Evolutionary conservation across 2,888 invertebrate species (phyloP).

Genomic region (Philhelius pedissequus): DNA sequence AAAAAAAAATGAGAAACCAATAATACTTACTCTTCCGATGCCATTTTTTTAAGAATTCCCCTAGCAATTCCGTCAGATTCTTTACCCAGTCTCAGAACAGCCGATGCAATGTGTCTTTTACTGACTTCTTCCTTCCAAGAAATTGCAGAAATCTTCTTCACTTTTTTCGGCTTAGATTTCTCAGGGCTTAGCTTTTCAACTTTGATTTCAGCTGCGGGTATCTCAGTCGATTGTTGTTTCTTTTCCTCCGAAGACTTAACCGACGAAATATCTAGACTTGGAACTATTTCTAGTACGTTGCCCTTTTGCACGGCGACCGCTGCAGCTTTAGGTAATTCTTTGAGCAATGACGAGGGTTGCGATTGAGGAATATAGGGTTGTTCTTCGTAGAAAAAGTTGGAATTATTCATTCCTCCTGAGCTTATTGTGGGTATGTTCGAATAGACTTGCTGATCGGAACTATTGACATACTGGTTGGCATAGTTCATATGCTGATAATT

Average conservation of each 20-base stretch:
- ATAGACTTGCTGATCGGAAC: conserved; percentile 66
- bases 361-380: conserved; percentile 51
- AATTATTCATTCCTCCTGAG: conserved; percentile 47
- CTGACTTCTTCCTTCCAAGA: conserved; percentile 73
- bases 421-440: conserved; percentile 69
- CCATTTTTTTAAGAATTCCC: conserved; percentile 70
- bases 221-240: conserved; percentile 25
- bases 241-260: conserved; percentile 29
- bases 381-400: conserved; percentile 68
- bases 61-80: conserved; percentile 70
- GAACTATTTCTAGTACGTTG: conserved; percentile 78
- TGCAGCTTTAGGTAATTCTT: conserved; percentile 74
- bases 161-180: conserved; percentile 52
- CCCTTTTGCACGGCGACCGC: conserved; percentile 77
- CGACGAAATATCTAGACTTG: conserved; percentile 61
- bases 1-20: too few species aligned
- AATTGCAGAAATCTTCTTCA: conserved; percentile 52
- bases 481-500: conserved; percentile 70
- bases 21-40: conserved; percentile 71
- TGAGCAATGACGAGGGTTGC: conserved; percentile 70
- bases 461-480: conserved; percentile 71
- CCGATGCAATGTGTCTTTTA: conserved; percentile 71
- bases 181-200: not conserved
- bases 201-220: conserved; percentile 31
- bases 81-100: conserved; percentile 71